Base-by-base conservation (phyloP, 2,113 vertebrate genomes). In the Bothrops jararaca region DNA sequence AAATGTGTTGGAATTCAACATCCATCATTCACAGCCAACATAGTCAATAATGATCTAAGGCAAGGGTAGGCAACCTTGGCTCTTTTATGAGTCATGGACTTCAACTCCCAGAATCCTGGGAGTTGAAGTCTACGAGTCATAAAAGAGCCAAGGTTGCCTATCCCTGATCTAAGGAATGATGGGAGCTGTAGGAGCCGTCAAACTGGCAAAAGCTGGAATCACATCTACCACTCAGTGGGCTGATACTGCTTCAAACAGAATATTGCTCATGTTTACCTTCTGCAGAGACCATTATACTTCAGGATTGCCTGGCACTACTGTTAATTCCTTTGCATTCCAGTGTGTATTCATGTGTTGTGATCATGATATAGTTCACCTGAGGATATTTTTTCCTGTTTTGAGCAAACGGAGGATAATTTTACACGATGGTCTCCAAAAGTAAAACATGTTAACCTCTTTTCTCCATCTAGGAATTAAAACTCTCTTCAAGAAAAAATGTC, bases 401-500 rank as follows among this genome's bases (percentile, higher is more conserved):
- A 80, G 6, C n/a, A 80, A 80, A 80, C 22, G 2, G 15, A 20
- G n/a, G 39, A 80, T 74, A 74, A 50, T 45, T 74, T 50, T 22
- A 80, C 12, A 80, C 9, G 3, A 26, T 34, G 4, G 24, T 29
- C 20, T 64, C 11, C 60, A 18, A 52, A 60, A 52, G 10, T 34
- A 91, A 60, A 24, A 9, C 20, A 39, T 50, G 54, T 89, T 53
- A 89, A 20, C 45, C 7, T 90, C 74, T 90, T 64, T 85, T 10
- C 45, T 29, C 7, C 10, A 23, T 29, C 11, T 64, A 93, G 92
- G n/a, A 22, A 86, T 26, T 93, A 85, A 64, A 93, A 86, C 48
- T 45, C 45, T 89, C 52, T 60, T 64, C 74, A 56, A 54, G 54
- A 15, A 22, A 42, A 64, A 9, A 98, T 98, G 98, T 97, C 97